A percentile compares a stretch with the other conserved stretches of the same genome.
Evolutionary conservation across 2,797 vertebrate genomes (phyloP).

Genomic region (Gymnopithys bicolor): DNA sequence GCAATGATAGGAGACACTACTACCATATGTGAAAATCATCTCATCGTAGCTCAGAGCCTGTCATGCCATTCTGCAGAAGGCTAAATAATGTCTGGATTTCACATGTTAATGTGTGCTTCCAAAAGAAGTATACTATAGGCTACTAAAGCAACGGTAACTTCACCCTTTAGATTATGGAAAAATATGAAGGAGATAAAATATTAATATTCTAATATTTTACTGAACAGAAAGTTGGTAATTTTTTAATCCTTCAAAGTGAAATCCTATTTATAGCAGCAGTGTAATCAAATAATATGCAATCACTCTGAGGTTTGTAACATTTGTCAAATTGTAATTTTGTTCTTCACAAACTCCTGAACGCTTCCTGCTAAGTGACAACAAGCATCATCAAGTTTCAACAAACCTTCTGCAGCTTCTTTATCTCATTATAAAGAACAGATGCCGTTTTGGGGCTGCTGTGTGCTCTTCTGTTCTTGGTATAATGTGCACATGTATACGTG

Average conservation of each 20-base stretch:
- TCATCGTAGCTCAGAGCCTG: background rate
- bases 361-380: slow-evolving; percentile 85
- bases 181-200: background rate
- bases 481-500: slow-evolving; percentile 70
- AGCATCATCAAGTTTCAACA: slow-evolving; percentile 84
- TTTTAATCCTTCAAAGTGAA: slow-evolving; percentile 58
- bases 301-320: slow-evolving; percentile 77
- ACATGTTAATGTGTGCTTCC: background rate
- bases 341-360: slow-evolving; percentile 84
- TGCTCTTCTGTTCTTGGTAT: slow-evolving; percentile 78
- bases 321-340: slow-evolving; percentile 84
- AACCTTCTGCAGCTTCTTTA: slow-evolving; percentile 84
- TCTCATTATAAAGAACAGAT: slow-evolving; percentile 83
- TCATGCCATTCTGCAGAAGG: background rate
- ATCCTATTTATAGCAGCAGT: slow-evolving; percentile 72
- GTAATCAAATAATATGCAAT: slow-evolving; percentile 72
- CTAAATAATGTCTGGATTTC: background rate
- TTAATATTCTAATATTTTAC: slow-evolving; percentile 25
- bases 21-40: background rate
- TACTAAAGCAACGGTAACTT: background rate
- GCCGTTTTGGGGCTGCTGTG: slow-evolving; percentile 77
- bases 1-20: background rate
- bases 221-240: slow-evolving; percentile 68
- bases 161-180: slow-evolving; percentile 19
- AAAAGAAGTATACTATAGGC: background rate